Evolutionary conservation across 37 sponge, comb jelly and placozoan species (phyloP).

Genomic region (Beroe ovata): DNA sequence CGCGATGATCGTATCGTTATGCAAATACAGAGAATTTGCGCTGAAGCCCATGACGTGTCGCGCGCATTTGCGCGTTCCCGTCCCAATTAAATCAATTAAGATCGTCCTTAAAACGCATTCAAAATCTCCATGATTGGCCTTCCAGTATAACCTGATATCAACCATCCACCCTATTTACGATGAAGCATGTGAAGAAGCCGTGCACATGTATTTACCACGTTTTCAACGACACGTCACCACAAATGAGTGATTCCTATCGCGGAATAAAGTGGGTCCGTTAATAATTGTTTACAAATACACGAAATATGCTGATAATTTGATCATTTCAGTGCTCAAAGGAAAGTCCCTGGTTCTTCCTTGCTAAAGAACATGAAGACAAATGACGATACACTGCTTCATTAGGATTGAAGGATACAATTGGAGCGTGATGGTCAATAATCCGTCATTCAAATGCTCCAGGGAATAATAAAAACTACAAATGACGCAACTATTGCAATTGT

Average conservation of each 20-base stretch:
- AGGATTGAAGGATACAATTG: too few relatives aligned
- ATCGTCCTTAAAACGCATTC: background rate
- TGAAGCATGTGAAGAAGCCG: too few relatives aligned
- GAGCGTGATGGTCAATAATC: too few relatives aligned
- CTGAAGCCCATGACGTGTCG: conserved; percentile 20
- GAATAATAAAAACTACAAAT: too few relatives aligned
- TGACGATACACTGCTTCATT: too few relatives aligned
- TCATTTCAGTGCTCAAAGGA: conserved; percentile 65
- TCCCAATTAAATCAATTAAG: background rate
- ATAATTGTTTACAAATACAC: background rate
- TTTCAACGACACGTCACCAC: background rate
- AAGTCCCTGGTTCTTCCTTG: conserved; percentile 56
- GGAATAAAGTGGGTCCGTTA: background rate
- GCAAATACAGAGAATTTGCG: background rate
- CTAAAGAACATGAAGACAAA: background rate
- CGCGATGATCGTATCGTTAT: background rate
- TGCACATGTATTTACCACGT: too few relatives aligned
- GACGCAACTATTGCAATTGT: too few relatives aligned
- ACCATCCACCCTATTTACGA: too few relatives aligned
- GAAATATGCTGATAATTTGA: background rate
- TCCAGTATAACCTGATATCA: too few relatives aligned
- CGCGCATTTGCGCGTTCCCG: conserved; percentile 8
- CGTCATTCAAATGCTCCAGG: too few relatives aligned
- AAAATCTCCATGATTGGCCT: background rate
- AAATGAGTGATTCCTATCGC: background rate